Evolutionary conservation across 2,797 vertebrate species (phyloP).

Genomic region (Knipowitschia caucasica): DNA sequence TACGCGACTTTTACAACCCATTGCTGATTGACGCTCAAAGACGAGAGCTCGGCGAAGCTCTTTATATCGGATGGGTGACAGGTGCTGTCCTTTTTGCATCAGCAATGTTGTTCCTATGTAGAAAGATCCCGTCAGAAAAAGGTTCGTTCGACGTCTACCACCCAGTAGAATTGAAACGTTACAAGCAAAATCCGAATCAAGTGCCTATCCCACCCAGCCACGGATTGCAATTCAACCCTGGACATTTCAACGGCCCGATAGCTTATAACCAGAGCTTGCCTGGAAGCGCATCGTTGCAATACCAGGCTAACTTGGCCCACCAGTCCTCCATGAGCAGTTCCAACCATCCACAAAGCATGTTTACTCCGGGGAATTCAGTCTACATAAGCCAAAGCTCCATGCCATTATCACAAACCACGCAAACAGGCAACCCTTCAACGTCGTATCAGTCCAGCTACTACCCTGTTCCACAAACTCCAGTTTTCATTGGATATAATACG

Average conservation of each 20-base stretch:
- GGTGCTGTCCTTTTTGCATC: conserved; percentile 77
- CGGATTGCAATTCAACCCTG: conserved; percentile 18
- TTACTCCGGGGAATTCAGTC: conserved; percentile 36
- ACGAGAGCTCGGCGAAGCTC: conserved; percentile 88
- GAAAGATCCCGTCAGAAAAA: conserved; percentile 51
- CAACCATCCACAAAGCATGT: conserved; percentile 29
- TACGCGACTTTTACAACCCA: conserved; percentile 86
- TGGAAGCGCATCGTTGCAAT: conserved; percentile 36
- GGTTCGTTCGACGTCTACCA: conserved; percentile 44
- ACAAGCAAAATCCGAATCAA: conserved; percentile 22
- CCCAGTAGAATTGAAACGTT: conserved; percentile 31
- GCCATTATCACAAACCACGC: conserved; percentile 16
- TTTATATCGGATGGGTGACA: conserved; percentile 90
- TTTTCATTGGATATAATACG: conserved; percentile 59
- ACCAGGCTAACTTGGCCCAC: conserved; percentile 29
- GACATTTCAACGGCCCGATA: too few species aligned
- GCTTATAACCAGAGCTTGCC: conserved; percentile 31
- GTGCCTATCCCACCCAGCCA: conserved; percentile 14
- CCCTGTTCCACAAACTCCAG: conserved; percentile 47
- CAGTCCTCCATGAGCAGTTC: conserved; percentile 39
- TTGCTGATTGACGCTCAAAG: conserved; percentile 77
- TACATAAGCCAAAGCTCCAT: conserved; percentile 36
- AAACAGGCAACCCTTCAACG: conserved; percentile 3
- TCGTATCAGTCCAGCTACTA: conserved; percentile 59
- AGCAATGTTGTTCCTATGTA: conserved; percentile 76